phyloP scores from a whole-genome alignment of 2,888 invertebrate genomes.

The Heterodera filipjevi region DNA sequence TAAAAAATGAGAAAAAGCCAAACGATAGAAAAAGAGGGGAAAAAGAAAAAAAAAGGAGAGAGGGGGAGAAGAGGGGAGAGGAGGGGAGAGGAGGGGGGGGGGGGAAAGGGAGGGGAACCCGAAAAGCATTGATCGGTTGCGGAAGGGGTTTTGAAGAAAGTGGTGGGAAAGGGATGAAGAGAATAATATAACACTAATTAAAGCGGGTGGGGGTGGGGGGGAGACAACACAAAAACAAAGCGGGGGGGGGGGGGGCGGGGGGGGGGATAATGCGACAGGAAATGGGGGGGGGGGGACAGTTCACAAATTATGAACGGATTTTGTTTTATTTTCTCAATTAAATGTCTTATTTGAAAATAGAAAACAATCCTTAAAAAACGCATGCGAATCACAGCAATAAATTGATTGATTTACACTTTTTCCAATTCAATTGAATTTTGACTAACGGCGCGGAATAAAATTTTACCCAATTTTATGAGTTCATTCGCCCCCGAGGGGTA shows the following conservation, averaged over 20 bases:
- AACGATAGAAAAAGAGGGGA: neutral
- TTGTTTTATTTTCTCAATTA: no score
- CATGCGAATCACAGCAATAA: neutral
- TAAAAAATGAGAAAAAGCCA: neutral
- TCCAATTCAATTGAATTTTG: neutral
- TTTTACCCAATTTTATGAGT: slow-evolving; percentile 1
- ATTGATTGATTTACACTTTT: neutral
- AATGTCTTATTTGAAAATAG: no score
- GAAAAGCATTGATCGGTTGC: neutral
- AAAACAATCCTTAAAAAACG: no score
- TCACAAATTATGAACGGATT: no score
- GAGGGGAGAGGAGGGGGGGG: neutral
- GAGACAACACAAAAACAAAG: no score
- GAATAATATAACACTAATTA: neutral
- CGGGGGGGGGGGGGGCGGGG: no score
- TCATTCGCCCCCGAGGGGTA: neutral
- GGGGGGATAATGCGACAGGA: no score
- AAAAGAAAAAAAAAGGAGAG: neutral
- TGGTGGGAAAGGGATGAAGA: neutral
- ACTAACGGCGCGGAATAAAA: slow-evolving; percentile 4
- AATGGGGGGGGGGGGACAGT: no score
- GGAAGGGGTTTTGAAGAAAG: neutral
- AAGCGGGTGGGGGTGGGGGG: no score
- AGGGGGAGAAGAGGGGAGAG: neutral
- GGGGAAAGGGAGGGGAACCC: neutral